These are phyloP conservation scores for Acanthoscelides obtectus DNA, from an alignment of 2,888 invertebrate species.

Conservation along the genomic window DNA sequence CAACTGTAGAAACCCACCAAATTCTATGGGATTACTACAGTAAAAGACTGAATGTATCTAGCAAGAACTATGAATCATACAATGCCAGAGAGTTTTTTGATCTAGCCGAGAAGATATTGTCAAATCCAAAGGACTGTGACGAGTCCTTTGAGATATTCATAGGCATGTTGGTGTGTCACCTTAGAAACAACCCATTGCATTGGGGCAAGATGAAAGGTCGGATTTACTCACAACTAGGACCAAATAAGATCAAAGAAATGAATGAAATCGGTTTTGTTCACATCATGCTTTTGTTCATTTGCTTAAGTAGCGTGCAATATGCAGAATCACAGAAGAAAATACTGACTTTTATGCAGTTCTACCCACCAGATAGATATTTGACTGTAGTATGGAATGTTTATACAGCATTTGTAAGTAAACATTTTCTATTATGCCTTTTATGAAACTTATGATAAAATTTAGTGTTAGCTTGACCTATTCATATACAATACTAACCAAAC, in stretches of 20 bases:
- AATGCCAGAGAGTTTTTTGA: slow-evolving; percentile 24
- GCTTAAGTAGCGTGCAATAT: slow-evolving; percentile 33
- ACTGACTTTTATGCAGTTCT: slow-evolving; percentile 32
- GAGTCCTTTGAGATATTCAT: slow-evolving; percentile 41
- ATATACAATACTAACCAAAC: too few relatives aligned
- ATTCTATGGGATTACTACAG: slow-evolving; percentile 44
- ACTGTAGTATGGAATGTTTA: slow-evolving; percentile 36
- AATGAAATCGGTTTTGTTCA: slow-evolving; percentile 37
- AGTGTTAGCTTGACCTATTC: too few relatives aligned
- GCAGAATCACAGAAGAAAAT: slow-evolving; percentile 40
- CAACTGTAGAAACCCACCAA: slow-evolving; percentile 40
- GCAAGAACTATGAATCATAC: slow-evolving; percentile 22
- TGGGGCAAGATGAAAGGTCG: slow-evolving; percentile 44
- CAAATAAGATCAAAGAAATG: slow-evolving; percentile 40
- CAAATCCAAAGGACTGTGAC: slow-evolving; percentile 23
- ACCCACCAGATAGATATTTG: slow-evolving; percentile 29
- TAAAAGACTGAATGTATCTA: slow-evolving; percentile 34
- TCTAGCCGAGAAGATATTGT: slow-evolving; percentile 28
- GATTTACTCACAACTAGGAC: slow-evolving; percentile 43
- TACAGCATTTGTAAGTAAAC: slow-evolving; percentile 35
- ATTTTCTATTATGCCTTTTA: background rate
- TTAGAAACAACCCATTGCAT: slow-evolving; percentile 37
- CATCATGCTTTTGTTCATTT: slow-evolving; percentile 37
- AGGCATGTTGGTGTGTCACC: slow-evolving; percentile 35
- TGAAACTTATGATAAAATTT: too few relatives aligned